Evolutionary conservation across 2,797 vertebrate genomes (phyloP).

Genomic region (Neoniphon sammara): DNA sequence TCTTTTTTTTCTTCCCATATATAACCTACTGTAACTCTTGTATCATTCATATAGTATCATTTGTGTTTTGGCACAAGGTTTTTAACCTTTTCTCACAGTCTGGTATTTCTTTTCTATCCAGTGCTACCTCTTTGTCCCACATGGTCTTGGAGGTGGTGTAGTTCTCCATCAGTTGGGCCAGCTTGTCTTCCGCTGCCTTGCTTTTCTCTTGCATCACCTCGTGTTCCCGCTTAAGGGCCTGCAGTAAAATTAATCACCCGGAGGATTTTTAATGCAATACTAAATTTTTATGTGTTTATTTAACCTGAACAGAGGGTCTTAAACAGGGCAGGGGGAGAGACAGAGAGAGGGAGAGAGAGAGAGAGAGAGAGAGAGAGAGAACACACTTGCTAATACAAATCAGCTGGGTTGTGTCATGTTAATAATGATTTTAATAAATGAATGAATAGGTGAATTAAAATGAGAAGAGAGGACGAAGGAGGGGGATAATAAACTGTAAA

Average conservation of each 20-base stretch:
- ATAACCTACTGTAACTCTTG: background rate
- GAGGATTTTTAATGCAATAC: constrained; percentile 98
- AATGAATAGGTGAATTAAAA: constrained; percentile 92
- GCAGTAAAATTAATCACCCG: constrained; percentile 99
- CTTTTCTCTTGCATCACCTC: constrained; percentile 90
- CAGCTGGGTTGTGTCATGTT: constrained; percentile 94
- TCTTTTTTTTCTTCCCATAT: background rate
- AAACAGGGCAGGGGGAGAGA: constrained; percentile 81
- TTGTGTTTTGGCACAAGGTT: background rate
- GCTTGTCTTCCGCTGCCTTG: constrained; percentile 89
- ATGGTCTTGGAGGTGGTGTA: constrained; percentile 79
- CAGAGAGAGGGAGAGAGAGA: background rate
- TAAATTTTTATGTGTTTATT: constrained; percentile 99
- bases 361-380: constrained; percentile 61
- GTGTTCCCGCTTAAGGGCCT: constrained; percentile 97
- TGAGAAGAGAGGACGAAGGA: constrained; percentile 69
- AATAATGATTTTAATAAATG: constrained; percentile 99
- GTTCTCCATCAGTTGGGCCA: constrained; percentile 87
- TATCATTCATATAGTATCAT: background rate
- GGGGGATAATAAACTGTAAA: constrained; percentile 87
- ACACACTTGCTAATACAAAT: constrained; percentile 89
- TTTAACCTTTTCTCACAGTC: background rate
- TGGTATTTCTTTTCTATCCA: background rate
- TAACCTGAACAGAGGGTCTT: constrained; percentile 91
- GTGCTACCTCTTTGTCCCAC: constrained; percentile 88